Evolutionary conservation across 2,888 invertebrate genomes (phyloP), one percentile per base, ranked within the genome.

Genomic region (Silvanus unidentatus): DNA sequence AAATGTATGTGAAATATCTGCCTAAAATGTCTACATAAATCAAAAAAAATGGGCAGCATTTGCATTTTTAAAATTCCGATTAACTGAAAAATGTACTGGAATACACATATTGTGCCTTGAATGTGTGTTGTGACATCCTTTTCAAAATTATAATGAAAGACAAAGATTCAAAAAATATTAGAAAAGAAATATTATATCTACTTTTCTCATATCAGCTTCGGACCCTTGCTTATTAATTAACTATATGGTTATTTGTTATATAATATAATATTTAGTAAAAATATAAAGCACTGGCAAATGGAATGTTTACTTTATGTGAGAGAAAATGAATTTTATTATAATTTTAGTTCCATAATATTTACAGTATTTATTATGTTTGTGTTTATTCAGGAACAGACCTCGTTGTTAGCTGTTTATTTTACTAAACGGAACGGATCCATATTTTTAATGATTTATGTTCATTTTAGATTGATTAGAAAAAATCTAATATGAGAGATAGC

Each of bases 101-200:
- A 69, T 68, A 69, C 69, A 69, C 69, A 68, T 61, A 59, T 64
- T 64, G 69, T 69, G 69, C 69, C 69, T 68, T 69, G 64, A 58
- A 64, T 62, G 65, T 65, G 64, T 64, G 64, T 68, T 63, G 65
- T 62, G 62, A 66, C 57, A 59, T 62, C 47, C 57, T 62, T 60
- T 62, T 57, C 61, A 57, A 49, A 53, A 32, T 30, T 43, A 45
- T 42, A 45, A 41, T 29, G 39, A 47, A 48, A 42, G 15, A 42
- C 28, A 39, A 42, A 48, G 42, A 38, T 50, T 52, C 42, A 30
- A 48, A 50, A 51, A 49, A 39, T 50, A 55, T 54, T 57, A 56
- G 51, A 51, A 53, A 49, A 52, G 49, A 53, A 49, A 42, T 49
- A 43, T 55, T 57, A 58, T 62, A 62, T 59, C 60, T 59, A 53